Conservation (phyloP, 2,888 invertebrate genomes). For the Ectemnius continuus region DNA sequence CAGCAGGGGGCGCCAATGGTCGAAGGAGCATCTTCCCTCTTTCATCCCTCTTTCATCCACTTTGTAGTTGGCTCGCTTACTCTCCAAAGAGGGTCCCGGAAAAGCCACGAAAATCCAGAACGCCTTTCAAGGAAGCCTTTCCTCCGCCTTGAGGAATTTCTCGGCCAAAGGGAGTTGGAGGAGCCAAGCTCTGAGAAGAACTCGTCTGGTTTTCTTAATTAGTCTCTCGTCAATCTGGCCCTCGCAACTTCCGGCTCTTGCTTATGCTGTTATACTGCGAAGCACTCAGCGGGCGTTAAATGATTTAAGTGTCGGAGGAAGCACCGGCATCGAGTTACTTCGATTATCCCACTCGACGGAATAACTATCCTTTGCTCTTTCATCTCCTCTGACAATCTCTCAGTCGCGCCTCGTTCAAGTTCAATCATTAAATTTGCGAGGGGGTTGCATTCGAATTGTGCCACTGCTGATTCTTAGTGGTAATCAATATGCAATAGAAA, state of each 20-base stretch:
- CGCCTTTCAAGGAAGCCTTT: slow-evolving; percentile 46
- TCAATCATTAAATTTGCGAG: too few species aligned
- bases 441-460: too few species aligned
- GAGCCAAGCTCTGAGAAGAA: slow-evolving; percentile 26
- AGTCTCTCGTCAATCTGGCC: slow-evolving; percentile 24
- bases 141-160: slow-evolving; percentile 5
- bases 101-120: slow-evolving; percentile 53
- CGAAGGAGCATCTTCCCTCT: too few species aligned
- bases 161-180: slow-evolving; percentile 14
- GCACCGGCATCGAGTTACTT: background rate
- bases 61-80: slow-evolving; percentile 31
- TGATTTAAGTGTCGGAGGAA: slow-evolving; percentile 1
- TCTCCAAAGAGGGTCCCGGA: slow-evolving; percentile 29
- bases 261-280: background rate
- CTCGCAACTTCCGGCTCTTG: background rate
- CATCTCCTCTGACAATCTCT: too few species aligned
- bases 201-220: slow-evolving; percentile 51
- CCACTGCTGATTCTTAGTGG: too few species aligned
- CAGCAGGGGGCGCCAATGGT: too few species aligned
- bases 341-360: background rate
- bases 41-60: too few species aligned
- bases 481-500: too few species aligned
- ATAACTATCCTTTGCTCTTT: background rate
- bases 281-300: slow-evolving; percentile 9
- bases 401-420: too few species aligned